Evolutionary conservation across 2,888 invertebrate genomes (phyloP), one percentile per base, ranked within the genome.

Genomic region (Dichetophora obliterata): DNA sequence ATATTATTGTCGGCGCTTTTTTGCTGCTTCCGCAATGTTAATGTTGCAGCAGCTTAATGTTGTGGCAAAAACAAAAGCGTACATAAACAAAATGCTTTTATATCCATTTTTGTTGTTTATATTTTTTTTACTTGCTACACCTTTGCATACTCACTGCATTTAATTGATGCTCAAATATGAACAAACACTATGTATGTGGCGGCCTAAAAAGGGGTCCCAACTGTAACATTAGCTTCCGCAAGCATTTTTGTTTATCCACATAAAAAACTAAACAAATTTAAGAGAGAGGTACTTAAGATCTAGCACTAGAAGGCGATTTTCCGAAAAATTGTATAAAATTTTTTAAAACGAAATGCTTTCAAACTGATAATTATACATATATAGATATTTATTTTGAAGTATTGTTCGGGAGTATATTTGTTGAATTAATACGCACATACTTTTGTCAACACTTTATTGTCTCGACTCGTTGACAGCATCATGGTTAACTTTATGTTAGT

Each of bases 121-220:
- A n/a, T 34, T 19, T 50, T 24, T 69, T 68, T 22, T 61, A 54
- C 5, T 34, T 68, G 52, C 14, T 72, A 48, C 70, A 16, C 11
- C 22, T 57, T 59, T 71, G 57, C 50, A 77, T 72, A 48, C 75
- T 70, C 84, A 84, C 85, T 80, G 84, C 83, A 85, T 84, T 84
- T 84, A 84, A 84, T 84, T 84, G 85, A 85, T 82, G 80, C 82
- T 79, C 83, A 82, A 84, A 85, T 83, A 84, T 82, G 81, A 75
- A 73, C 75, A 72, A 57, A 48, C n/a, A 37, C 65, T 81, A 78
- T 79, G 80, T 80, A 80, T 84, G 84, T 83, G 81, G 80, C 78
- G 76, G 79, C 80, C 85, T 81, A 84, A 84, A 83, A 85, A 83
- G 84, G 85, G 78, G 82, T 16, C 19, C 59, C 31, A 19, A 5